Base-by-base conservation (phyloP, 1,140 invertebrate genomes). In the Drosophila repleta region DNA sequence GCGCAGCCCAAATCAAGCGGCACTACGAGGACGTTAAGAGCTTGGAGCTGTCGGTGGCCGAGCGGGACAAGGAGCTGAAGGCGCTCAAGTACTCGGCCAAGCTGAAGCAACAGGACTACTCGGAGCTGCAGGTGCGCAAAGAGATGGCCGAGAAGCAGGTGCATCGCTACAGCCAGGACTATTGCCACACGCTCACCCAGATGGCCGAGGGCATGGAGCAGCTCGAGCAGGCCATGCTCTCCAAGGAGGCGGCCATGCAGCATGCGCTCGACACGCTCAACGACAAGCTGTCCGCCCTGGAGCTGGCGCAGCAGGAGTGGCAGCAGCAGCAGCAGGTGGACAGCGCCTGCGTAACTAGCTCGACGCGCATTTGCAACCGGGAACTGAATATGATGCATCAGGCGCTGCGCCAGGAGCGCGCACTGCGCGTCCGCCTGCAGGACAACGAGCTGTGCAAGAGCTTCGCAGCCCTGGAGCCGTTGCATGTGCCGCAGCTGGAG, bases 61-160 rank as follows among this genome's bases (percentile, higher is more conserved):
- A 95, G 43, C 96, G 96, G 77, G 98, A 99, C 72, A 95, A 95
- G 20, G 97, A 98, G 82, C 95, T 99, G 69, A 94, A 96, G 63
- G 96, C 98, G 79, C 92, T 98, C 0, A 96, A 96, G 92, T 95
- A 96, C 81, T 93, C 95, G 21, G 90, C 98, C 4, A 96, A 97
- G 92, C 93, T 93, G 20, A 99, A 98, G 93, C 97, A 98, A 93
- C 97, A 99, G 88, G 98, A 99, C 92, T 91, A 98, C 37, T 97
- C 97, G 37, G 97, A 99, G 92, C 96, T 98, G 94, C 95, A 96
- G 73, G 95, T 99, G 26, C 93, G 98, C 11, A 96, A 97, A 79
- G 97, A 99, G 88, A 93, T 99, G 66, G 95, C 97, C 3, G 98
- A 99, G 91, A 97, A 98, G 91, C 97, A 98, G 90, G 91, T 98